These are phyloP conservation scores for Clarias magur DNA, from an alignment of 2,113 vertebrate genomes.

Conservation along the genomic window DNA sequence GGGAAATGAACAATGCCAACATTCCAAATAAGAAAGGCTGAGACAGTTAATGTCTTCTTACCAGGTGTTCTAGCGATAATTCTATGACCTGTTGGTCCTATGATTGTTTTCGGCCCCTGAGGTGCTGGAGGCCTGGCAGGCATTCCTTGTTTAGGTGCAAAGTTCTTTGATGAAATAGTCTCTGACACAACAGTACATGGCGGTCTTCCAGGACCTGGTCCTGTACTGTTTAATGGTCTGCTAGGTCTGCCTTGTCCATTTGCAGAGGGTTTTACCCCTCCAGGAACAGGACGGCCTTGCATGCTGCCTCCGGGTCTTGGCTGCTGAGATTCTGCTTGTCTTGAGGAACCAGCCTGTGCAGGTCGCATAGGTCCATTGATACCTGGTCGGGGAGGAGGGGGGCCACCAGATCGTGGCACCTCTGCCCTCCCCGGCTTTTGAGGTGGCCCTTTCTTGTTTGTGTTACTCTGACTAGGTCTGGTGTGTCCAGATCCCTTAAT, in stretches of 20 bases:
- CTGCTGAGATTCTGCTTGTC: slow-evolving; percentile 51
- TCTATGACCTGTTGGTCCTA: slow-evolving; percentile 57
- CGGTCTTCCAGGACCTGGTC: slow-evolving; percentile 72
- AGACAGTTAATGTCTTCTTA: slow-evolving; percentile 38
- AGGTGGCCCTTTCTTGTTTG: slow-evolving; percentile 49
- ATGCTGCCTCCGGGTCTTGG: slow-evolving; percentile 49
- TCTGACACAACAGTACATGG: slow-evolving; percentile 93
- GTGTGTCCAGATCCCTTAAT: slow-evolving; percentile 56
- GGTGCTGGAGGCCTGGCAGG: slow-evolving; percentile 58
- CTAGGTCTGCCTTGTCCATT: slow-evolving; percentile 53
- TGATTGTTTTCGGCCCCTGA: slow-evolving; percentile 68
- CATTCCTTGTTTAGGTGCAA: slow-evolving; percentile 73
- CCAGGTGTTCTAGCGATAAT: slow-evolving; percentile 76
- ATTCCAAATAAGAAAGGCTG: not conserved
- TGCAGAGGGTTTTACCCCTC: slow-evolving; percentile 44
- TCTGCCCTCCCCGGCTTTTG: slow-evolving; percentile 57
- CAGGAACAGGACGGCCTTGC: slow-evolving; percentile 51
- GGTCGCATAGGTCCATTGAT: slow-evolving; percentile 57
- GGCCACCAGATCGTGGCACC: slow-evolving; percentile 53
- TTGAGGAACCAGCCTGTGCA: slow-evolving; percentile 47
- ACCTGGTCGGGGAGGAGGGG: slow-evolving; percentile 53
- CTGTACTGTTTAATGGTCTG: slow-evolving; percentile 57
- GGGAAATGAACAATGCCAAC: not conserved
- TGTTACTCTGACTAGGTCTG: slow-evolving; percentile 59
- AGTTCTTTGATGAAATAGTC: slow-evolving; percentile 94